Base-by-base conservation (phyloP, 2,113 vertebrate species). In the Clarias macrocephalus region DNA sequence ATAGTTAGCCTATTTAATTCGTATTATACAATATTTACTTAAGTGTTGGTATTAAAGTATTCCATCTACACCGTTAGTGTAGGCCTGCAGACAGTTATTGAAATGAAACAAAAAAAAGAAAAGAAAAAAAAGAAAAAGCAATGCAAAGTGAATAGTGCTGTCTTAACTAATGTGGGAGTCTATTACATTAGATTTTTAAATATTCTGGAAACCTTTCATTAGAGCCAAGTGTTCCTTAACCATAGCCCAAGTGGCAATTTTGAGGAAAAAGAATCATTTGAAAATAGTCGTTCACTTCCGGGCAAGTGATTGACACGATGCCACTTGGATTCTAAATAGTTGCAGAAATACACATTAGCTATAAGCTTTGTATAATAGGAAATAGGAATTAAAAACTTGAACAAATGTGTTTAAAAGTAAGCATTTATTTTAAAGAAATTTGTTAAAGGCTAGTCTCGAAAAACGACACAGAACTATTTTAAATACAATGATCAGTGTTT, bases 271-370 rank as follows among this genome's bases (percentile, higher is more conserved):
- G 33, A 75, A 9, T 52, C 16, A 66, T 63, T 86, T 54, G 25
- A 86, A 77, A 79, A 54, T 77, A 65, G n/a, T 79, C 73, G 65
- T 65, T 79, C 73, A 79, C 84, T 79, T 85, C 84, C 68, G 84
- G 65, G 68, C 57, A 30, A 77, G 5, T 5, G 28, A 56, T 70
- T n/a, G 83, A 75, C 65, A 48, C 13, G 28, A 62, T 75, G 25
- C 1, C 23, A 57, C 18, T 62, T 62, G n/a, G 30, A 85, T 75
- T 59, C 52, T 16, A 59, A 37, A 54, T 5, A 48, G 48, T 48
- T 48, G 48, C 48, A 48, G 48, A 48, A 48, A 48, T 48, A 48
- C 6, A 52, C 80, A 42, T 23, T 15, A 82, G 21, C 52, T 25
- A 66, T 11, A 48, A 65, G 60, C 12, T 9, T 48, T 52, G 12